These are phyloP conservation scores for Mimumesa dahlbomi DNA, from an alignment of 2,888 invertebrate genomes.

Conservation along the genomic window DNA sequence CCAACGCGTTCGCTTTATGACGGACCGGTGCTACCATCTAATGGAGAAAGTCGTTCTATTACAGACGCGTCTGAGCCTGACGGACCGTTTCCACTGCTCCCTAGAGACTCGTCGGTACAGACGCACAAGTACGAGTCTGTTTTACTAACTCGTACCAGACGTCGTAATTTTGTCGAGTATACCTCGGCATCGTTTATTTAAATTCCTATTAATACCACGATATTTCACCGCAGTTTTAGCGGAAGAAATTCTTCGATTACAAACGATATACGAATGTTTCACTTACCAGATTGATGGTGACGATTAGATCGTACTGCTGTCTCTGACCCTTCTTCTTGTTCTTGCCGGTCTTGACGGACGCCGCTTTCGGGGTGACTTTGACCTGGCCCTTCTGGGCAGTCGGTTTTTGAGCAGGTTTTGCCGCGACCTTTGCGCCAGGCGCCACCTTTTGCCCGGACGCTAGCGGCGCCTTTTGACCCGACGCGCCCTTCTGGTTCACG, in stretches of 20 bases:
- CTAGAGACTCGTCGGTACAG: constrained; percentile 29
- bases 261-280: not conserved
- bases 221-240: too few species aligned
- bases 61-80: constrained; percentile 1
- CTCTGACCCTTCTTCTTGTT: constrained; percentile 90
- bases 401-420: constrained; percentile 86
- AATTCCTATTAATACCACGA: too few species aligned
- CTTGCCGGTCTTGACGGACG: constrained; percentile 84
- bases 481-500: constrained; percentile 86
- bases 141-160: too few species aligned
- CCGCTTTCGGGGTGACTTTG: constrained; percentile 80
- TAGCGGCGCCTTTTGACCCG: constrained; percentile 85
- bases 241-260: too few species aligned
- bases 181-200: too few species aligned
- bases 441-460: constrained; percentile 84
- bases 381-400: constrained; percentile 89
- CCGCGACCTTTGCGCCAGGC: constrained; percentile 83
- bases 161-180: too few species aligned
- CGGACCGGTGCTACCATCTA: constrained; percentile 52
- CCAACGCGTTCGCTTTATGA: not conserved
- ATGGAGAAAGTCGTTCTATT: constrained; percentile 10
- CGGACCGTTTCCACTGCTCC: constrained; percentile 14
- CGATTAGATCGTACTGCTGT: constrained; percentile 90
- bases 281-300: constrained; percentile 91
- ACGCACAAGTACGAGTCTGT: not conserved